Evolutionary conservation across 2,888 invertebrate genomes (phyloP).

Genomic region (Caenorhabditis macrosperma): DNA sequence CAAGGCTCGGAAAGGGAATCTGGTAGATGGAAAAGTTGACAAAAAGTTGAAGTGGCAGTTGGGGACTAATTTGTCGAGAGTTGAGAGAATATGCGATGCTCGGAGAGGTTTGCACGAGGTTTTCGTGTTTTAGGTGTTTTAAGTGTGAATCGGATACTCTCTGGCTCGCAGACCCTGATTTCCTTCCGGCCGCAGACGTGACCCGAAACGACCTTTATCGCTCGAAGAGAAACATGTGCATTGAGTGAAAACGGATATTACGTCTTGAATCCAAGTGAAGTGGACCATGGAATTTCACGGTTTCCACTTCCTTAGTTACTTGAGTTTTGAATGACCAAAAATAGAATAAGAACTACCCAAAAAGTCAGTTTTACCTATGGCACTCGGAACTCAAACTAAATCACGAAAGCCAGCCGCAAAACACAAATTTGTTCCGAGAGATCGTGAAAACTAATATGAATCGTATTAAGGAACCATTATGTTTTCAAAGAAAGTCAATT

Average conservation of each 20-base stretch:
- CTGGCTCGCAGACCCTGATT: slow-evolving; percentile 7
- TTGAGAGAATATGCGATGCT: slow-evolving; percentile 19
- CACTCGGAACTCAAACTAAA: too few relatives aligned
- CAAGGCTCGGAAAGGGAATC: slow-evolving; percentile 26
- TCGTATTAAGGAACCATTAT: neutral
- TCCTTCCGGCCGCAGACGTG: slow-evolving; percentile 12
- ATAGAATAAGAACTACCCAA: too few relatives aligned
- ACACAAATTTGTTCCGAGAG: neutral
- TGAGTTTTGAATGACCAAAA: neutral
- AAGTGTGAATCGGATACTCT: slow-evolving; percentile 40
- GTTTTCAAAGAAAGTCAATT: neutral
- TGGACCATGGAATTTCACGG: slow-evolving; percentile 17
- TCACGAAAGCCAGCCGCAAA: too few relatives aligned
- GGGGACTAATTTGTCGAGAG: slow-evolving; percentile 47
- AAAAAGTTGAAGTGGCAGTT: slow-evolving; percentile 55
- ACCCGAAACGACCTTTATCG: slow-evolving; percentile 25
- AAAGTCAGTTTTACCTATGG: too few relatives aligned
- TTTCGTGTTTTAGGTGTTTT: neutral
- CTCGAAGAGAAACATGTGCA: slow-evolving; percentile 13
- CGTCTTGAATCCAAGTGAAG: slow-evolving; percentile 24
- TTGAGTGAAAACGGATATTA: slow-evolving; percentile 40
- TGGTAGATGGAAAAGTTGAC: slow-evolving; percentile 26
- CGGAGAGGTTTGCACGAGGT: slow-evolving; percentile 22
- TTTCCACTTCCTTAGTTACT: slow-evolving; percentile 29
- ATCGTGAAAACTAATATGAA: neutral